Percentiles rank a stretch among this genome's conserved stretches.
These are phyloP conservation scores for Parauchenoglanis ngamensis DNA, from an alignment of 2,797 vertebrate species.

Conservation along the genomic window DNA sequence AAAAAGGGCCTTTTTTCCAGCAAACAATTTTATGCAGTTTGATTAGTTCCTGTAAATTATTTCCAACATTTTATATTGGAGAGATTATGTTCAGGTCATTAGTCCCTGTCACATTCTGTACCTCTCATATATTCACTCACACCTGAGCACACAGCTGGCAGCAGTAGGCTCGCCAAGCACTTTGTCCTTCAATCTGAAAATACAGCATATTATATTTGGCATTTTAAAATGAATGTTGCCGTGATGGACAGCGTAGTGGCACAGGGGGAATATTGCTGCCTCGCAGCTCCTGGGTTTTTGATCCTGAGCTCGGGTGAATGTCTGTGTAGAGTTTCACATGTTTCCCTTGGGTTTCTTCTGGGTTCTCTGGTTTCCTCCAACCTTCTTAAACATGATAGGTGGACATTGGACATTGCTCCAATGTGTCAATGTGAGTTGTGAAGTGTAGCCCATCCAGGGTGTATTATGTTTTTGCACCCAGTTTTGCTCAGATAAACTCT, in stretches of 20 bases:
- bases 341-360: not conserved
- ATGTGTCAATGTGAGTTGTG: not conserved
- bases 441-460: not conserved
- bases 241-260: not conserved
- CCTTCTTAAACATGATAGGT: not conserved
- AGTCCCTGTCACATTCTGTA: not conserved
- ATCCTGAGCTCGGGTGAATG: not conserved
- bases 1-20: not conserved
- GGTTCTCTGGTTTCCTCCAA: not conserved
- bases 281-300: not conserved
- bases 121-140: slow-evolving; percentile 7
- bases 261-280: not conserved
- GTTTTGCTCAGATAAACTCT: not conserved
- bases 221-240: not conserved
- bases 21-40: not conserved
- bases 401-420: not conserved
- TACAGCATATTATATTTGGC: not conserved
- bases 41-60: not conserved
- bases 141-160: not conserved
- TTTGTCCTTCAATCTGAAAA: slow-evolving; percentile 5
- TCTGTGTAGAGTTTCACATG: not conserved
- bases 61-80: not conserved
- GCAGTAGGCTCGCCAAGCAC: not conserved
- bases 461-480: not conserved
- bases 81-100: not conserved